These are phyloP conservation scores for Hoplostethus atlanticus DNA, from an alignment of 2,797 vertebrate species.

Conservation along the genomic window DNA sequence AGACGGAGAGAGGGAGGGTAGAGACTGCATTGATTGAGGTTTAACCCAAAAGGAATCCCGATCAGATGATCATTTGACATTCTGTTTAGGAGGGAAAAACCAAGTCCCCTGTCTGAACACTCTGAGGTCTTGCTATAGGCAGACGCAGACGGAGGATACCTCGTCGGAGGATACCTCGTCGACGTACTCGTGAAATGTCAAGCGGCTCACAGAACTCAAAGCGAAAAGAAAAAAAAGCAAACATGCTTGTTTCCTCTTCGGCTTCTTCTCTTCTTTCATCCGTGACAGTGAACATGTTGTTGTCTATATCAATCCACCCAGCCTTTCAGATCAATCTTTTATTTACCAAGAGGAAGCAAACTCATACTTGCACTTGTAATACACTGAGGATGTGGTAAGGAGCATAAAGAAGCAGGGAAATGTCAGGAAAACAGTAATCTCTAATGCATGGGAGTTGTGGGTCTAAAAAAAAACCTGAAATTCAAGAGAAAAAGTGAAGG, in stretches of 20 bases:
- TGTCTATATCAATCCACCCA: not conserved
- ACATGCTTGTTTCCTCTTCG: not conserved
- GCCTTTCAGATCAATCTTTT: not conserved
- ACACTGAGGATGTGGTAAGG: not conserved
- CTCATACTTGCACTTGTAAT: not conserved
- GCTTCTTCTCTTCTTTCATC: not conserved
- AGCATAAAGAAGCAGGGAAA: not conserved
- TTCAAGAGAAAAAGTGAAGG: too few relatives aligned
- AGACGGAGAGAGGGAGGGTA: not conserved
- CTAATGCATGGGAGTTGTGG: not conserved
- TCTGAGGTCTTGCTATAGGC: too few relatives aligned
- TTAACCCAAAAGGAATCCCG: constrained; percentile 41
- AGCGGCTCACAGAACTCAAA: not conserved
- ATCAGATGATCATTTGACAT: constrained; percentile 44
- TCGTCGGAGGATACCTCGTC: too few relatives aligned
- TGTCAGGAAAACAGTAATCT: not conserved
- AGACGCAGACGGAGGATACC: too few relatives aligned
- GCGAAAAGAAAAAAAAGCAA: not conserved
- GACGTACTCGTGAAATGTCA: not conserved
- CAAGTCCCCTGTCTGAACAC: too few relatives aligned
- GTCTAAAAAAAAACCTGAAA: too few relatives aligned
- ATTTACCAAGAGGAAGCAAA: not conserved
- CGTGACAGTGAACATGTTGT: not conserved
- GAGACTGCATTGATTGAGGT: constrained; percentile 33
- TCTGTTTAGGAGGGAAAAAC: constrained; percentile 26